A percentile compares a stretch with the other conserved stretches of the same genome.
These are phyloP conservation scores for Habropoda laboriosa DNA, from an alignment of 1,140 invertebrate genomes.

Conservation along the genomic window DNA sequence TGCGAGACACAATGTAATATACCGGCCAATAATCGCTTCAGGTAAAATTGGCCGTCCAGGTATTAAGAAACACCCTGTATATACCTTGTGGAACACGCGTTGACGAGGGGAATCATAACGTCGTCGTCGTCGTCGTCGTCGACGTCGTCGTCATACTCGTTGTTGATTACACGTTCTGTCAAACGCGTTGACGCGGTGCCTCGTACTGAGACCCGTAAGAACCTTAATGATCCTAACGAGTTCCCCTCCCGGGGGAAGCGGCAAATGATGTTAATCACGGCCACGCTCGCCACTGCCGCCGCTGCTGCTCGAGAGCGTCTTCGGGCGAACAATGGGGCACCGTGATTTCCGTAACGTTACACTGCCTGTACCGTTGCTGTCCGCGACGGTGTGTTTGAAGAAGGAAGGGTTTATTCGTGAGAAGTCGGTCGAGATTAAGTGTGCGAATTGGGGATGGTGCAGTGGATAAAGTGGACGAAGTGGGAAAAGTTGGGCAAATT, in stretches of 20 bases:
- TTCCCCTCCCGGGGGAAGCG: background rate
- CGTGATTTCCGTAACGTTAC: constrained; percentile 14
- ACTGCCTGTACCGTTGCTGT: background rate
- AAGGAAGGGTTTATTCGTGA: background rate
- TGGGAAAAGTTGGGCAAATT: too few relatives aligned
- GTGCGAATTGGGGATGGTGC: background rate
- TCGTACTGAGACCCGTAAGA: constrained; percentile 27
- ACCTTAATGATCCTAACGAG: constrained; percentile 43
- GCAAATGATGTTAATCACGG: constrained; percentile 34
- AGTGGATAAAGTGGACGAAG: background rate
- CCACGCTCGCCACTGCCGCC: too few relatives aligned
- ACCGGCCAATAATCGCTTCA: too few relatives aligned
- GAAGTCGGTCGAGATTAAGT: background rate
- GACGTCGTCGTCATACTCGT: background rate
- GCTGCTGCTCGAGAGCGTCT: too few relatives aligned
- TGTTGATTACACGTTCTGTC: constrained; percentile 30
- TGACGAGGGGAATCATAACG: constrained; percentile 2
- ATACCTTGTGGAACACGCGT: background rate
- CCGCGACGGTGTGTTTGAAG: background rate
- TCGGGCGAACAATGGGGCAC: constrained; percentile 6
- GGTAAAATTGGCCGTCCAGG: too few relatives aligned
- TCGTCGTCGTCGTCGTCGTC: too few relatives aligned
- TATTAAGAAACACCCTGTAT: too few relatives aligned
- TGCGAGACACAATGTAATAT: too few relatives aligned
- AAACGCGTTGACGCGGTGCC: constrained; percentile 15